Base-by-base conservation (phyloP, 2,888 invertebrate genomes). In the Cyclophora punctaria region DNA sequence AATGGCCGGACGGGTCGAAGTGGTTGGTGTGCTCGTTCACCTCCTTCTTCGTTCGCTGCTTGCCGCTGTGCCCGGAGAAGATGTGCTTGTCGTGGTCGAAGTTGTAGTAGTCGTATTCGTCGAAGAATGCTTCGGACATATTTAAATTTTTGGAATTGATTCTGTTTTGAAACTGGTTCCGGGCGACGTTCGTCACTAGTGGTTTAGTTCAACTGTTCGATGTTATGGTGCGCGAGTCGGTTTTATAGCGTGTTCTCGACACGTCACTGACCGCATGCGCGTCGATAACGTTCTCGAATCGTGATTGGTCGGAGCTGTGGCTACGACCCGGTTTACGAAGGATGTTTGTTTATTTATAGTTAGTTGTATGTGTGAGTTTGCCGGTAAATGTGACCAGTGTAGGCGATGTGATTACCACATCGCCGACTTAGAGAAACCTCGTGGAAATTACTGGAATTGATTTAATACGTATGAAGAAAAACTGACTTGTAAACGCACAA, bases 41-140 rank as follows among this genome's bases (percentile, higher is more conserved):
- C 86, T 98, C 98, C 78, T 94, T 95, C 90, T 98, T 97, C 54
- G 94, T 91, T 61, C 97, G 91, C 71, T 96, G 95, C 79, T 98
- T 97, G 57, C 98, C 98, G 75, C 96, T 94, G 85, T 96, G 95
- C 34, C 95, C 94, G 44, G 93, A 92, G 81, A 93, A 94, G 59
- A 97, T 92, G 78, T 95, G 93, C 84, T 97, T 97, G 81, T 96
- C 97, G 90, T 95, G 93, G 68, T 96, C 96, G 83, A 94, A 97
- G 86, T 97, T 97, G 91, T 96, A 98, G 77, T 96, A 95, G 76
- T 98, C 98, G 91, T 96, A 96, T 76, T 96, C 93, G 88, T 98
- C 97, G 79, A 94, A 93, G 88, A 95, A 92, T 69, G 90, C 90
- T 84, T 95, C 95, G 72, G 95, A 95, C 96, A 96, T 95, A 78